Evolutionary conservation across 2,888 invertebrate species (phyloP).

Genomic region (Matsumyia berberina): DNA sequence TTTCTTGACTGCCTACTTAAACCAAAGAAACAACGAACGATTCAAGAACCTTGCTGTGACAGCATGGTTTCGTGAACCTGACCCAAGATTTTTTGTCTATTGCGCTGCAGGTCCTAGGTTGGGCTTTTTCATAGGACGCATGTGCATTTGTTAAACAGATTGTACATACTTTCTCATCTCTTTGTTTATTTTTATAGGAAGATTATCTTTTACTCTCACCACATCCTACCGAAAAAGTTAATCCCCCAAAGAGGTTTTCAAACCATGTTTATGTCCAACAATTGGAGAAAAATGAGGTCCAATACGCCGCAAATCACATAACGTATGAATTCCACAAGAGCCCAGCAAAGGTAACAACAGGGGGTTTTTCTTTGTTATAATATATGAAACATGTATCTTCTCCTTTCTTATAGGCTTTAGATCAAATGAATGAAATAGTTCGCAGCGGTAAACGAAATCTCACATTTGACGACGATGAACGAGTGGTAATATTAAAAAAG

Average conservation of each 20-base stretch:
- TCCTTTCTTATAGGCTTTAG: slow-evolving; percentile 79
- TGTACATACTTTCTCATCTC: slow-evolving; percentile 12
- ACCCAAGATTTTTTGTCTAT: too few species aligned
- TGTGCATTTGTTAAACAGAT: neutral
- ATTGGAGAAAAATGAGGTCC: slow-evolving; percentile 84
- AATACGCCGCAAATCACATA: slow-evolving; percentile 81
- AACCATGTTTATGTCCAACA: slow-evolving; percentile 86
- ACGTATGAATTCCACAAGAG: slow-evolving; percentile 82
- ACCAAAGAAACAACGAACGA: too few species aligned
- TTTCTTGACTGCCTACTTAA: too few species aligned
- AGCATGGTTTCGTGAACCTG: too few species aligned
- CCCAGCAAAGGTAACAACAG: slow-evolving; percentile 81
- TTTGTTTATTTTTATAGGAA: slow-evolving; percentile 78
- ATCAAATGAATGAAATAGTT: slow-evolving; percentile 81
- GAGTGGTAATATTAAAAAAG: slow-evolving; percentile 43
- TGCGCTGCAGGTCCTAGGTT: too few species aligned
- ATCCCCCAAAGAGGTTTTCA: slow-evolving; percentile 82
- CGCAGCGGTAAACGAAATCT: slow-evolving; percentile 81
- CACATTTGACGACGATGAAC: slow-evolving; percentile 80
- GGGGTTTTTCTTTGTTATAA: neutral
- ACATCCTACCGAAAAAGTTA: slow-evolving; percentile 87
- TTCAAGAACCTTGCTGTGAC: too few species aligned
- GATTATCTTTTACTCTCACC: slow-evolving; percentile 87
- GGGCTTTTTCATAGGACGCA: too few species aligned
- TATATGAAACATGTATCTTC: neutral